Percentiles rank a stretch among this genome's conserved stretches.
These are phyloP conservation scores for Arctia plantaginis DNA, from an alignment of 2,888 invertebrate genomes.

Conservation along the genomic window DNA sequence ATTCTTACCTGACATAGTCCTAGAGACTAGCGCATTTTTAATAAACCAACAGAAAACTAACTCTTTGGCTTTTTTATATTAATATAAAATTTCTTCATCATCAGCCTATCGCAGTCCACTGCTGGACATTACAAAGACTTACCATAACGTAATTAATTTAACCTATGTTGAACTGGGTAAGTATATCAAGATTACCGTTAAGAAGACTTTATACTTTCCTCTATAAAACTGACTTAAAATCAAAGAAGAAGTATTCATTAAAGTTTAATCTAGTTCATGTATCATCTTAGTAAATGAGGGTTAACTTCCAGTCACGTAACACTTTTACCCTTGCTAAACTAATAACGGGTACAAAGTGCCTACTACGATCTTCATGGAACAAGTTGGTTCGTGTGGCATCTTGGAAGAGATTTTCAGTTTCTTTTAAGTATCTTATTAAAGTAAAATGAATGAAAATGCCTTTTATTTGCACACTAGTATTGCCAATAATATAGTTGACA, in stretches of 20 bases:
- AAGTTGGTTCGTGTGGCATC: background rate
- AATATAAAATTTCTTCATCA: too few species aligned
- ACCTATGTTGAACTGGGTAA: background rate
- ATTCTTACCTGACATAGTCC: too few species aligned
- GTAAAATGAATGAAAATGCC: background rate
- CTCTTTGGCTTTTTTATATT: too few species aligned
- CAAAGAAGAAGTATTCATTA: constrained; percentile 8
- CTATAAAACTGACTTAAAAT: too few species aligned
- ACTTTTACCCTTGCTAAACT: constrained; percentile 9
- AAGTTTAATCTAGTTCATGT: constrained; percentile 8
- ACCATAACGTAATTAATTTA: too few species aligned
- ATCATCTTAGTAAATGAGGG: constrained; percentile 4
- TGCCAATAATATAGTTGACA: too few species aligned
- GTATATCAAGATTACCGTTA: background rate
- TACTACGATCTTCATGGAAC: background rate
- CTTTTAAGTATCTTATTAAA: background rate
- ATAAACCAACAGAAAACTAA: too few species aligned
- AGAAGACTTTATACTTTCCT: too few species aligned
- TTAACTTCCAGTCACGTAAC: constrained; percentile 7
- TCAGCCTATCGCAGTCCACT: too few species aligned
- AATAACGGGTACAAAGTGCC: constrained; percentile 1
- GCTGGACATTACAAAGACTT: background rate
- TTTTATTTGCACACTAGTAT: too few species aligned
- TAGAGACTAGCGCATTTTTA: too few species aligned
- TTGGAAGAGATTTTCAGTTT: background rate